Evolutionary conservation across 1,140 invertebrate genomes (phyloP).

Genomic region (Magallana angulata): DNA sequence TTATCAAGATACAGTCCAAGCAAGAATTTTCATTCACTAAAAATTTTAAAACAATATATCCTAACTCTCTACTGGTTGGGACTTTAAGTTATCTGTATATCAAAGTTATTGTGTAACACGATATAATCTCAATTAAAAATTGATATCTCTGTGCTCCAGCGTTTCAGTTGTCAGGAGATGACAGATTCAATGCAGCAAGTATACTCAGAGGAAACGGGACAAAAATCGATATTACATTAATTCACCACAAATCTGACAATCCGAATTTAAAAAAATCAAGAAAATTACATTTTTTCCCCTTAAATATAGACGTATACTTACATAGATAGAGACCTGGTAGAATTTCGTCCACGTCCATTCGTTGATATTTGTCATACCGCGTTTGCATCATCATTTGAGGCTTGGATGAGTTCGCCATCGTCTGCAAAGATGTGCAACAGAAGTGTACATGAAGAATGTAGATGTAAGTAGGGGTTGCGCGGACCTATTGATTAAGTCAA

Average conservation of each 20-base stretch:
- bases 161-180: neutral
- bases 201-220: neutral
- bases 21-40: too few relatives aligned
- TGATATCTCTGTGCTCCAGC: neutral
- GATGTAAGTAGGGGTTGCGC: neutral
- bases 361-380: slow-evolving; percentile 21
- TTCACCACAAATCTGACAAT: slow-evolving; percentile 8
- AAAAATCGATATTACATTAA: slow-evolving; percentile 20
- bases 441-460: slow-evolving; percentile 4
- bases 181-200: neutral
- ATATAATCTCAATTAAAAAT: neutral
- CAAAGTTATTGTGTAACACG: too few relatives aligned
- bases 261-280: neutral
- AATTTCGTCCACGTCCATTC: slow-evolving; percentile 40
- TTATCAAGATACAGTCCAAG: too few relatives aligned
- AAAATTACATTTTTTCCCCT: neutral
- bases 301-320: neutral
- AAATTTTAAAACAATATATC: too few relatives aligned
- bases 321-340: slow-evolving; percentile 29
- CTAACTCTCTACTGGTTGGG: too few relatives aligned
- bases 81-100: too few relatives aligned
- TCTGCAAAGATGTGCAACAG: slow-evolving; percentile 20
- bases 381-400: slow-evolving; percentile 2
- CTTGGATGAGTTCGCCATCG: neutral
- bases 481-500: neutral